Percentiles rank a stretch among this genome's conserved stretches.
phyloP scores from a whole-genome alignment of 2,888 invertebrate genomes.

The Troglohyphantes excavatus region DNA sequence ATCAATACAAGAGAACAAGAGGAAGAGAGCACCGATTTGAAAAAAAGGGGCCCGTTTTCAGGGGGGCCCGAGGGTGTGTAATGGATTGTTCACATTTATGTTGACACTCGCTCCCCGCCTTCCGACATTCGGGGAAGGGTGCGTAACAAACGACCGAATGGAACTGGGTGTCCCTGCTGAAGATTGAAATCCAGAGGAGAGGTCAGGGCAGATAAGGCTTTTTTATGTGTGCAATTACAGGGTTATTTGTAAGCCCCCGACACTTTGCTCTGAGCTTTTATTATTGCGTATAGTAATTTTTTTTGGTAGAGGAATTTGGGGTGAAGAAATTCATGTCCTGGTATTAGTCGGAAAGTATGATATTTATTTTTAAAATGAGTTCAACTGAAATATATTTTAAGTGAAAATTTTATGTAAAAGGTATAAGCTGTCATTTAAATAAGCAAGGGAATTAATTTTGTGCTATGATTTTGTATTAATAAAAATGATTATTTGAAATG shows the following conservation, averaged over 20 bases:
- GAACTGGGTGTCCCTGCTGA: neutral
- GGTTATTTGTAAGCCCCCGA: neutral
- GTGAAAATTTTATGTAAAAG: too few species aligned
- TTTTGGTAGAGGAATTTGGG: neutral
- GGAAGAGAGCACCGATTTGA: neutral
- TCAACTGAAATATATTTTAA: too few species aligned
- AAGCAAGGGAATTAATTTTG: too few species aligned
- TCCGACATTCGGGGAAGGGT: constrained; percentile 7
- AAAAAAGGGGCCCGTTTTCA: neutral
- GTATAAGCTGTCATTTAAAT: too few species aligned
- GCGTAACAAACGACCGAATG: neutral
- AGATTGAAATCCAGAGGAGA: constrained; percentile 3
- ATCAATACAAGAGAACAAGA: neutral
- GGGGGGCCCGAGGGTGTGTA: constrained; percentile 16
- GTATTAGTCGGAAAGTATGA: too few species aligned
- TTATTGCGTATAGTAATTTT: neutral
- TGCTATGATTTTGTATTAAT: too few species aligned
- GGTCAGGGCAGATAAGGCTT: neutral
- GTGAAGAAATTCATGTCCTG: too few species aligned
- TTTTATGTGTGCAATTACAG: neutral
- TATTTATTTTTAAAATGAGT: too few species aligned
- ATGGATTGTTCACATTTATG: constrained; percentile 17
- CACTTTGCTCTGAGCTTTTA: neutral
- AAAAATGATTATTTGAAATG: too few species aligned
- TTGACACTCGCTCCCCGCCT: constrained; percentile 27